Evolutionary conservation across 2,888 invertebrate genomes (phyloP).

Genomic region (Micoletzkya japonica): DNA sequence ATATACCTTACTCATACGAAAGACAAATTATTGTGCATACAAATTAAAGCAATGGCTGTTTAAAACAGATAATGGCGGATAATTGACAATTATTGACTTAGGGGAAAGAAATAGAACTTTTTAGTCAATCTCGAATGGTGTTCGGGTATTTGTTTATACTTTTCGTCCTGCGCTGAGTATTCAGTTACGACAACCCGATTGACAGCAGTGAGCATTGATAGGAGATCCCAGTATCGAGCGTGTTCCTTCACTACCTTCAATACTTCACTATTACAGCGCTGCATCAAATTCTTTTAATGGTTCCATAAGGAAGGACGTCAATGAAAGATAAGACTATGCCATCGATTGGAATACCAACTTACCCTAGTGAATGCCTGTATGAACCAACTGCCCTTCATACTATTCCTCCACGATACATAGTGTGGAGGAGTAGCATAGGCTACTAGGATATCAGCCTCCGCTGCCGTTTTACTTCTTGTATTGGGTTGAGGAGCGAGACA

Average conservation of each 20-base stretch:
- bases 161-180: conserved; percentile 33
- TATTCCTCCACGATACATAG: conserved; percentile 63
- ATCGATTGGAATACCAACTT: conserved; percentile 30
- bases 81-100: too few species aligned
- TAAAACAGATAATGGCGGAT: too few species aligned
- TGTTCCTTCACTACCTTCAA: conserved; percentile 2
- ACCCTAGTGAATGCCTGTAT: conserved; percentile 62
- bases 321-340: conserved; percentile 33
- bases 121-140: conserved; percentile 47
- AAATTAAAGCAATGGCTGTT: too few species aligned
- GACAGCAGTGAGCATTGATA: conserved; percentile 49
- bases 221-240: conserved; percentile 40
- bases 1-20: too few species aligned
- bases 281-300: not conserved
- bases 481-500: conserved; percentile 7
- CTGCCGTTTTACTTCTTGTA: conserved; percentile 39
- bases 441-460: conserved; percentile 60
- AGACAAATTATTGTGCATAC: too few species aligned
- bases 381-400: conserved; percentile 61
- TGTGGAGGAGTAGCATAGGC: conserved; percentile 61
- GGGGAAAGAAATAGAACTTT: conserved; percentile 62
- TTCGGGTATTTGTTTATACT: conserved; percentile 51
- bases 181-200: conserved; percentile 36
- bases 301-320: conserved; percentile 1
- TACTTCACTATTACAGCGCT: not conserved